Evolutionary conservation across 2,113 vertebrate species (phyloP).

Genomic region (Xiphorhynchus elegans): DNA sequence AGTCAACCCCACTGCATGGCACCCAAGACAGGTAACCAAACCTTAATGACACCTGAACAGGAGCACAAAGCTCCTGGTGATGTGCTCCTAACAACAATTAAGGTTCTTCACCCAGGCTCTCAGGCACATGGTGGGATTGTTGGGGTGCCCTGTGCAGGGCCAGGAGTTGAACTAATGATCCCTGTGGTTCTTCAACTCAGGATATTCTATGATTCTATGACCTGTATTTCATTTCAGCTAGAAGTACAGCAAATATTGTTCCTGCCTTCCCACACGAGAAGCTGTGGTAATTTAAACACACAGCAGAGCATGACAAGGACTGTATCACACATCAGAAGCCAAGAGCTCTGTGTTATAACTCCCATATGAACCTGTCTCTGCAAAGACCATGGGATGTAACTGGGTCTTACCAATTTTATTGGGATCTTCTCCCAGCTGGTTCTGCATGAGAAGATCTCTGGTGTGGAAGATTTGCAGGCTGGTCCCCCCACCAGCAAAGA

Average conservation of each 20-base stretch:
- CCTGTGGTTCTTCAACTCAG: not conserved
- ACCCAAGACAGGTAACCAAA: not conserved
- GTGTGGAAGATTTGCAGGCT: conserved; percentile 87
- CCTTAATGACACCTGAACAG: not conserved
- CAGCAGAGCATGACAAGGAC: not conserved
- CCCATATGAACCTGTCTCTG: not conserved
- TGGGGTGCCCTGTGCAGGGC: not conserved
- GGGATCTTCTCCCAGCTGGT: conserved; percentile 82
- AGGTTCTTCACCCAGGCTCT: not conserved
- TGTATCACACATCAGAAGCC: not conserved
- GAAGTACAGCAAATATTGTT: not conserved
- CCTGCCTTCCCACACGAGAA: not conserved
- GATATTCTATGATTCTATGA: not conserved
- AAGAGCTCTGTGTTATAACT: not conserved
- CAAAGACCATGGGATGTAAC: fast-evolving
- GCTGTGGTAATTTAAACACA: not conserved
- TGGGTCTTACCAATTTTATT: conserved; percentile 83
- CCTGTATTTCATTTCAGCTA: not conserved
- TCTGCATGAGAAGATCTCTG: conserved; percentile 82
- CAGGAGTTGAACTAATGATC: not conserved
- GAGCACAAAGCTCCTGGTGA: not conserved
- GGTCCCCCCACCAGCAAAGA: conserved; percentile 82
- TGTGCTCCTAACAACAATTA: not conserved
- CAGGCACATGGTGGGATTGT: not conserved
- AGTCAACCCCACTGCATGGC: not conserved